Base-by-base conservation (phyloP, 2,113 vertebrate genomes). In the Saccopteryx leptura region DNA sequence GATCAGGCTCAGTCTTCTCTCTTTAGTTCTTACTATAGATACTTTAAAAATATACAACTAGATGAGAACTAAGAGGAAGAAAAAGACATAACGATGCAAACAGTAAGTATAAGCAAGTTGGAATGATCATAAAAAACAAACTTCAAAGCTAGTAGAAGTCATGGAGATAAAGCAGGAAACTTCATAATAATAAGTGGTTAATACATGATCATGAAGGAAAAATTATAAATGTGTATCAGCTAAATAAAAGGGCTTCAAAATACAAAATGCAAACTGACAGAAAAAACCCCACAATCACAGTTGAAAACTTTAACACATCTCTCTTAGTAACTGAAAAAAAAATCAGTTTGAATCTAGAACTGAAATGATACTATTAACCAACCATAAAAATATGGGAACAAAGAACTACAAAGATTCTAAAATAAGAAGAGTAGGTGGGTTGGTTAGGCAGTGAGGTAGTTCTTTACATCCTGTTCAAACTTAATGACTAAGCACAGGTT, bases 21-120 rank as follows among this genome's bases (percentile, higher is more conserved):
- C 66, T 71, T 78, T 63, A 83, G 28, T 72, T 88, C 33, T 78
- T 61, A 81, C 15, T 74, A 31, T 3, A 88, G 58, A 85, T 18
- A 50, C 80, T 90, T 90, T 19, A 66, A 79, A 93, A 72, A 72
- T n/a, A 80, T 65, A 84, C 56, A 90, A 93, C 68, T 19, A 83
- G 58, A n/a, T 48, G 18, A 33, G 71, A 87, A 71, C 21, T 60
- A 50, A 84, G 87, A 74, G n/a, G 17, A 66, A 18, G 54, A 50
- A 66, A 90, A 96, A 84, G 50, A 80, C 31, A 86, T 15, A 39
- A n/a, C 8, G 28, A 65, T 7, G 21, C 15, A 66, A 78, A 76
- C 23, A 61, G 39, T n/a, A 61, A 69, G 39, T 31, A 58, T 17
- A 66, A 79, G 17, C 58, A 93, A 46, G 10, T 23, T 74, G 60